Evolutionary conservation across 2,888 invertebrate species (phyloP), one percentile per base, ranked within the genome.

Genomic region (Spodoptera exigua): DNA sequence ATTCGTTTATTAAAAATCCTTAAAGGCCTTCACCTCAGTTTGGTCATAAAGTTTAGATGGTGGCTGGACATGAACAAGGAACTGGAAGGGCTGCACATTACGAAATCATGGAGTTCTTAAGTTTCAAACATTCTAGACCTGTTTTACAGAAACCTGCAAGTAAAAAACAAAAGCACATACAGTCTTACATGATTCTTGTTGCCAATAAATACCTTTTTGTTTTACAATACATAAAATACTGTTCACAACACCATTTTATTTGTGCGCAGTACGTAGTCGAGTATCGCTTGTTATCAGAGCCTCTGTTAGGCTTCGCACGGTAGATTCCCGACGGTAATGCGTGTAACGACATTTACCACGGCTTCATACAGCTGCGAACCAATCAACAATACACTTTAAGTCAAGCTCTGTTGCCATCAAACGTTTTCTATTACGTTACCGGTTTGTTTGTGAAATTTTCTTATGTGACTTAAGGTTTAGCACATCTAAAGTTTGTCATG

Each of bases 291-390:
- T 61, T 76, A 74, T 76, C 72, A 59, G 44, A 57, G 61, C 35
- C 34, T 52, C 51, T 40, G 47, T 53, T 18, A 61, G 53, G 75
- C 56, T 65, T 76, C 55, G 58, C 66, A 59, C 64, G 63, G 66
- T 61, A 63, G 55, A 63, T 63, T 70, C 60, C 60, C 49, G 53
- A 17, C 61, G 44, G 53, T 62, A 71, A 77, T 53, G 78, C 74
- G 77, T 70, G 68, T 76, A 78, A 83, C 77, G 49, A 63, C 74
- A 76, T 83, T 82, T 76, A 78, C 67, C 63, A 72, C 77, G 79
- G 79, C 51, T 58, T 61, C 49, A 55, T 53, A 64, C 75, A 71
- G 70, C 73, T 61, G 70, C 61, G 66, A 51, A 69, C 62, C 54
- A 66, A 70, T 74, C 71, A 78, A 80, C 72, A 70, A 72, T 36